These are phyloP conservation scores for Parnassius orleans DNA, from an alignment of 2,888 invertebrate species.

Conservation along the genomic window DNA sequence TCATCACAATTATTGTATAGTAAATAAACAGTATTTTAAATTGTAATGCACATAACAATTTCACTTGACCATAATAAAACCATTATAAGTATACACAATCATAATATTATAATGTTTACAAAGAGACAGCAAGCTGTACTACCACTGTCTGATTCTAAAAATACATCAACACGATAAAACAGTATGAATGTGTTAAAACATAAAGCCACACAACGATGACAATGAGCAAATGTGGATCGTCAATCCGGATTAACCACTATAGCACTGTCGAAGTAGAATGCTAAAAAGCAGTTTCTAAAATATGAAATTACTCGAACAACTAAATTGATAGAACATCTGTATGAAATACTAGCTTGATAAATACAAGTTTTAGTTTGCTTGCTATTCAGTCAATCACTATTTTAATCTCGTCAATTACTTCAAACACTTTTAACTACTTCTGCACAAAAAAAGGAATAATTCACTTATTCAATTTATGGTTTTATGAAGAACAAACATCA, in stretches of 20 bases:
- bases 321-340: conserved; percentile 16
- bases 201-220: conserved; percentile 68
- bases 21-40: conserved; percentile 33
- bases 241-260: conserved; percentile 64
- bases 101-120: conserved; percentile 53
- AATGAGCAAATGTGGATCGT: conserved; percentile 60
- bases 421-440: conserved; percentile 1
- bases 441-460: conserved; percentile 11
- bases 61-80: conserved; percentile 40
- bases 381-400: not conserved
- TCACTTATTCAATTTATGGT: too few species aligned
- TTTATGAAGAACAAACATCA: conserved; percentile 27
- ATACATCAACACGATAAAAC: conserved; percentile 75
- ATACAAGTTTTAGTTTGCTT: conserved; percentile 15
- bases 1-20: conserved; percentile 46
- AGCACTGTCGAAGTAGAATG: conserved; percentile 35
- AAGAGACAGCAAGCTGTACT: conserved; percentile 60
- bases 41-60: conserved; percentile 39
- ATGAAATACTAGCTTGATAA: conserved; percentile 16
- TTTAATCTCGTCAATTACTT: not conserved
- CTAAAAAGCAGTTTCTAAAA: conserved; percentile 6
- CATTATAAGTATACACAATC: conserved; percentile 37
- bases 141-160: conserved; percentile 71
- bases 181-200: conserved; percentile 68
- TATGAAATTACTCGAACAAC: conserved; percentile 3